Evolutionary conservation across 2,113 vertebrate species (phyloP).

Genomic region (Centropus unirufus): DNA sequence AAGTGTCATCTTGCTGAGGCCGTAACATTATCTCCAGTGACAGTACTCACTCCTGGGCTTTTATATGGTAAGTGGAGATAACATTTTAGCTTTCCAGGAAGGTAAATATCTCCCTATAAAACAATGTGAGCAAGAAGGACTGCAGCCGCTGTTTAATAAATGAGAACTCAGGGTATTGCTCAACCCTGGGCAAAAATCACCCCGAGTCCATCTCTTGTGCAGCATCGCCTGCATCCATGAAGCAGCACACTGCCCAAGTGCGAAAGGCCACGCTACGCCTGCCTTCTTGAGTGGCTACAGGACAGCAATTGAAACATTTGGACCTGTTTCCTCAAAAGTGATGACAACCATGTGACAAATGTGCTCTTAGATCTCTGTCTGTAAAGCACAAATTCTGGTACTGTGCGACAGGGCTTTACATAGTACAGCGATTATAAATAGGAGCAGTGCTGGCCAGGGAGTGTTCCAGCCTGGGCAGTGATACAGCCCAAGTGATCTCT

Average conservation of each 20-base stretch:
- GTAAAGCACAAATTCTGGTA: not conserved
- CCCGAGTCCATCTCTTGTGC: fast-evolving
- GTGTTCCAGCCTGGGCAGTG: not conserved
- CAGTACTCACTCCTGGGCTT: not conserved
- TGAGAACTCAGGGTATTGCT: not conserved
- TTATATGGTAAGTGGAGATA: not conserved
- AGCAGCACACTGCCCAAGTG: not conserved
- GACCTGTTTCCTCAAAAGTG: not conserved
- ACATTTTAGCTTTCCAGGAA: not conserved
- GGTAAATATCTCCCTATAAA: not conserved
- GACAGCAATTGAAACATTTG: not conserved
- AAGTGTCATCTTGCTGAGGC: not conserved
- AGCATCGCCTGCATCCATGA: fast-evolving
- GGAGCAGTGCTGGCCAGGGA: not conserved
- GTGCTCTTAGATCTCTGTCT: not conserved
- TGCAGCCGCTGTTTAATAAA: not conserved
- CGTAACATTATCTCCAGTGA: slow-evolving; percentile 1
- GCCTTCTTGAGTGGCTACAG: not conserved
- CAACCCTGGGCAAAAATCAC: fast-evolving
- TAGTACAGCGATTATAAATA: not conserved
- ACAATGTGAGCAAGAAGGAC: not conserved
- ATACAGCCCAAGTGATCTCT: fast-evolving
- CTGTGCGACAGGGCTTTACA: not conserved
- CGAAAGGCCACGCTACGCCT: not conserved
- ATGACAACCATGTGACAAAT: not conserved